Evolutionary conservation across 2,888 invertebrate genomes (phyloP).

Genomic region (Agriopis aurantiaria): DNA sequence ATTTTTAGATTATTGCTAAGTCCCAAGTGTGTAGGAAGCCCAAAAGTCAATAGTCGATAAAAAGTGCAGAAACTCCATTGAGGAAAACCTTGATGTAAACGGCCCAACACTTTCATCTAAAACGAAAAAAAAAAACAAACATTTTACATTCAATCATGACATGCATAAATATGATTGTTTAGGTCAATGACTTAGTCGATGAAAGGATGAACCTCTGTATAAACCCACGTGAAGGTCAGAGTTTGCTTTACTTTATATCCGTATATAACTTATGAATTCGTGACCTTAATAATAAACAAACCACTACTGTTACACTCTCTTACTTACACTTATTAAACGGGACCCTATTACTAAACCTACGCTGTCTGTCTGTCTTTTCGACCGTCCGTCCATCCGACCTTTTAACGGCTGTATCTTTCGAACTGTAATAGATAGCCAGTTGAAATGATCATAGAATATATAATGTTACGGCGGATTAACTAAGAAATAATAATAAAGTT

Average conservation of each 20-base stretch:
- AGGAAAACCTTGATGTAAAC: conserved; percentile 2
- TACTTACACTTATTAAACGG: no score
- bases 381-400: no score
- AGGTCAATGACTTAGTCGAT: not conserved
- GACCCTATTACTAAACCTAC: no score
- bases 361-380: no score
- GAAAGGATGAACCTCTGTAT: not conserved
- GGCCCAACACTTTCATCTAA: not conserved
- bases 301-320: no score
- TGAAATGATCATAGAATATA: no score
- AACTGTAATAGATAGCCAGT: no score
- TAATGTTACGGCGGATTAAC: no score
- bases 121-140: not conserved
- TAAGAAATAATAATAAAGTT: no score
- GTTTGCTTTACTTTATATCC: not conserved
- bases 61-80: not conserved
- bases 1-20: no score
- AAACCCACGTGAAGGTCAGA: not conserved
- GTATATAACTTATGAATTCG: not conserved
- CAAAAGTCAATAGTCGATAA: not conserved
- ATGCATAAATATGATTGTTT: not conserved
- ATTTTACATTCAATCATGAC: not conserved
- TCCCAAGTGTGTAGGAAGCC: not conserved
- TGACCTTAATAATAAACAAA: not conserved
- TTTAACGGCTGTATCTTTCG: no score